Percentiles rank a stretch among this genome's conserved stretches.
These are phyloP conservation scores for Protodeltote pygarga DNA, from an alignment of 2,888 invertebrate genomes.

Conservation along the genomic window DNA sequence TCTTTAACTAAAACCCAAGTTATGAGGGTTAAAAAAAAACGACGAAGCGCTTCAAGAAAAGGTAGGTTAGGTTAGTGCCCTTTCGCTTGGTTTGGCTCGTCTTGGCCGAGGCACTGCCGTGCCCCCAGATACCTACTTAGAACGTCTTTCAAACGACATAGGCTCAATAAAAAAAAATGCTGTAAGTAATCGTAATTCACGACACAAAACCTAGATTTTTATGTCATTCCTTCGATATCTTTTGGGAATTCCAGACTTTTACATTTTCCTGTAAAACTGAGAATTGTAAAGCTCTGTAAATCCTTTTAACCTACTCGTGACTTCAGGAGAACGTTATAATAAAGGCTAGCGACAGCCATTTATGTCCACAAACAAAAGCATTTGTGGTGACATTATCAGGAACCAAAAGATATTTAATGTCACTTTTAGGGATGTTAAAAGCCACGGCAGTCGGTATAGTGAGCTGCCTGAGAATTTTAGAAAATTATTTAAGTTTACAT, in stretches of 20 bases:
- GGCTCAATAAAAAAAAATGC: too few relatives aligned
- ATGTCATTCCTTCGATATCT: neutral
- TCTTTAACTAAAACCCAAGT: too few relatives aligned
- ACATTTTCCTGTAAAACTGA: neutral
- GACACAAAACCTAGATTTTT: neutral
- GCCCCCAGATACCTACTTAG: neutral
- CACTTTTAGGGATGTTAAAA: conserved; percentile 20
- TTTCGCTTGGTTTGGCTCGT: too few relatives aligned
- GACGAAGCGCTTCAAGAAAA: too few relatives aligned
- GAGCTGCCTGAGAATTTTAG: conserved; percentile 11
- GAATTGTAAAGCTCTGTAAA: conserved; percentile 7
- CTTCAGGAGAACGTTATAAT: conserved; percentile 17
- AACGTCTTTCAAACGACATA: neutral
- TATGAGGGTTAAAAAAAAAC: too few relatives aligned
- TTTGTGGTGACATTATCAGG: conserved; percentile 33
- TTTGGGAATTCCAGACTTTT: neutral
- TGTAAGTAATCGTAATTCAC: neutral
- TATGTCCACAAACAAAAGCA: conserved; percentile 18
- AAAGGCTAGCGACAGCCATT: conserved; percentile 22
- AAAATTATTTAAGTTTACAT: conserved; percentile 27
- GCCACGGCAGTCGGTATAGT: conserved; percentile 2
- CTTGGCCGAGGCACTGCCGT: too few relatives aligned
- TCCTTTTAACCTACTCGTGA: conserved; percentile 19
- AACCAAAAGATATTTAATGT: conserved; percentile 28
- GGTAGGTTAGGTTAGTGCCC: too few relatives aligned